Evolutionary conservation across 30 jellyfish, hydroid and myxozoan genomes (phyloP), one percentile per base, ranked within the genome.

Genomic region (Sanderia malayensis): DNA sequence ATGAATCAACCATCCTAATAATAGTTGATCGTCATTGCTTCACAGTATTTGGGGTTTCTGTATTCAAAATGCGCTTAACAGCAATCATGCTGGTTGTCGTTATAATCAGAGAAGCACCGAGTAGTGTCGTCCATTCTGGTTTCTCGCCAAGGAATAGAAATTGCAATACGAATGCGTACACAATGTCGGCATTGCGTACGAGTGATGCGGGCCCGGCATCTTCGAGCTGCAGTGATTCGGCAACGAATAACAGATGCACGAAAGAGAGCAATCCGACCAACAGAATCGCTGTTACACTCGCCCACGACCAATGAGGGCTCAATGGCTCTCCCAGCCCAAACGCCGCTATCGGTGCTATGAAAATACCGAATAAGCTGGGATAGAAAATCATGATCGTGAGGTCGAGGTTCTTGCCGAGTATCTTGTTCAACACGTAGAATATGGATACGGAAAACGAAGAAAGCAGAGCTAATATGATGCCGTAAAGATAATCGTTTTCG

Each of bases 141-240:
- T 67, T 60, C 15, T 71, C 64, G 28, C 88, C 92, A 55, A 86
- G 46, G 34, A 86, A 73, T n/a, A 80, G 44, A 60, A 17, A 86
- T 81, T 86, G 96, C 58, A 86, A 61, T 11, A 86, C 49, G 67
- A 86, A 86, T 8, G 96, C 96, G 45, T 78, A 86, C 1, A 86
- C 96, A 31, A 72, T 59, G 37, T 86, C 96, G 1, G 87, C 88
- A 73, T 86, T 86, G 13, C 96, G 84, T n/a, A 86, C 89, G 46
- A 86, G 34, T 8, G 96, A 64, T 33, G 94, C 96, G 17, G 96
- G 96, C 21, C 96, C 96, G 11, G 96, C 94, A 31, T 86, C 96
- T 53, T 86, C 96, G 1, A 86, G 57, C 53, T 86, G 96, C 64
- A 86, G 52, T 30, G 96, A 80, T 72, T 86, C 89, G 2, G 96